phyloP scores from a whole-genome alignment of 2,888 invertebrate species.

The Dyspetes luteomarginatus region DNA sequence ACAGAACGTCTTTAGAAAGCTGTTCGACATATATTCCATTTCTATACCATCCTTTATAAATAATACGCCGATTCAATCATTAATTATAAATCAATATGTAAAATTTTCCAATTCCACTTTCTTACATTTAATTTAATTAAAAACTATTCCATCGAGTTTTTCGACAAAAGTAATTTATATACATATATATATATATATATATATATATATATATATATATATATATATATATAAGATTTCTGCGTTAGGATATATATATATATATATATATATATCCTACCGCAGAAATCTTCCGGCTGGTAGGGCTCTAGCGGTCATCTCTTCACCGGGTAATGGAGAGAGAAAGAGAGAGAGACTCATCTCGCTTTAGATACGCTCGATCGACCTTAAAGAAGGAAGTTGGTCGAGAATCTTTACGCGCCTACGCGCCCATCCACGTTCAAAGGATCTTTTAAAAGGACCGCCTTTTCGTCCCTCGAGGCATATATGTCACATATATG shows the following conservation, averaged over 20 bases:
- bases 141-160: too few species aligned
- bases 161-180: too few species aligned
- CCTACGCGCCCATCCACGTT: constrained; percentile 51
- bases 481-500: constrained; percentile 17
- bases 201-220: too few species aligned
- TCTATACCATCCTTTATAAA: too few species aligned
- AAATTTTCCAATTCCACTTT: too few species aligned
- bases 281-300: constrained; percentile 40
- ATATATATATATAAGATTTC: too few species aligned
- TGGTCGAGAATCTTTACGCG: constrained; percentile 60
- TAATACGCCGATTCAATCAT: not conserved
- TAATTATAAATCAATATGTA: too few species aligned
- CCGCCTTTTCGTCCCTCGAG: constrained; percentile 43
- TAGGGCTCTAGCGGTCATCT: constrained; percentile 25
- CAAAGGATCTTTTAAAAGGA: constrained; percentile 41
- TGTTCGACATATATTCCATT: constrained; percentile 19
- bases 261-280: too few species aligned
- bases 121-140: too few species aligned
- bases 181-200: too few species aligned
- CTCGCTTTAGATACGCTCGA: constrained; percentile 55
- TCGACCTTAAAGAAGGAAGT: constrained; percentile 57
- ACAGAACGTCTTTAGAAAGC: constrained; percentile 46
- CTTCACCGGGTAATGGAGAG: too few species aligned
- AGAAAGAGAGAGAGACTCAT: constrained; percentile 10
- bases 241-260: too few species aligned